Percentiles rank a stretch among this genome's conserved stretches.
Evolutionary conservation across 2,113 vertebrate species (phyloP).

Genomic region (Dendrocopos noguchii): DNA sequence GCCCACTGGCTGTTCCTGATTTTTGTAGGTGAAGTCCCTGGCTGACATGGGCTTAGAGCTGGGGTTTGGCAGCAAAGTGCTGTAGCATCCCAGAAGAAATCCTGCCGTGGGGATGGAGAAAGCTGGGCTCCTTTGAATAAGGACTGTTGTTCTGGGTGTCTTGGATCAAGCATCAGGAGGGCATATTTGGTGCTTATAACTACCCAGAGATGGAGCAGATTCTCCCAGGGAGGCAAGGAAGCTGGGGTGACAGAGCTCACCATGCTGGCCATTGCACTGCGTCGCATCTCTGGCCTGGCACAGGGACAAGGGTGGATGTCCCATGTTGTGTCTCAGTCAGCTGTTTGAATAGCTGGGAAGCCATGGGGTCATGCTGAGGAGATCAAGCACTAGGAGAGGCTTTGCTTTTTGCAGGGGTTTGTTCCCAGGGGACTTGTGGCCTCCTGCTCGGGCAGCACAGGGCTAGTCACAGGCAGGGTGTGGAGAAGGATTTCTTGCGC

Average conservation of each 20-base stretch:
- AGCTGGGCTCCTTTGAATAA: neutral
- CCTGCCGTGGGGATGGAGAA: fast-evolving
- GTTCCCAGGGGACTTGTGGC: neutral
- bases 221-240: fast-evolving
- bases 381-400: neutral
- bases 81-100: neutral
- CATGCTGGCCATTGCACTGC: fast-evolving
- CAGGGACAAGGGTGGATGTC: neutral
- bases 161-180: fast-evolving
- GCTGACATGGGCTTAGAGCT: neutral
- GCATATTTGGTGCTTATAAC: fast-evolving
- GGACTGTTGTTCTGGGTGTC: fast-evolving
- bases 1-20: fast-evolving
- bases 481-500: neutral
- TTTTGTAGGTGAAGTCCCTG: neutral
- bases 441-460: fast-evolving
- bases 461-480: neutral
- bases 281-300: fast-evolving
- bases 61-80: neutral
- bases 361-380: neutral
- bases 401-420: neutral
- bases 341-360: neutral
- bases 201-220: neutral
- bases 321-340: fast-evolving
- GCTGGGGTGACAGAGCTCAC: neutral